Base-by-base conservation (phyloP, 2,113 vertebrate species). In the Fulica atra region DNA sequence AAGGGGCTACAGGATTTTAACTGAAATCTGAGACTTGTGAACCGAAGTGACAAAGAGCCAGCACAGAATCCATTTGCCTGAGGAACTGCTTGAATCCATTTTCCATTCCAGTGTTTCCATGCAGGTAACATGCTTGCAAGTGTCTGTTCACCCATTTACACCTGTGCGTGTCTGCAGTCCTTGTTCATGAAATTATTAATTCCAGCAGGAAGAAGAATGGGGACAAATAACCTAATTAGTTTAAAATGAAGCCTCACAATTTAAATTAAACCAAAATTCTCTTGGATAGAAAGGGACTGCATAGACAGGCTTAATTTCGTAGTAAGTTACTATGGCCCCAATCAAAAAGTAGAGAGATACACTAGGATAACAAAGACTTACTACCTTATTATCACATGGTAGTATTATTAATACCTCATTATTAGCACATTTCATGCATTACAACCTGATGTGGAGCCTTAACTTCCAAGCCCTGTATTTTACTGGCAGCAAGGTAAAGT, bases 371-470 rank as follows among this genome's bases (percentile, higher is more conserved):
- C 60, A 44, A 76, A 80, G 31, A 64, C 25, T 86, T 89, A 86
- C 44, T 78, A 64, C 73, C 19, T 3, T 68, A 77, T 19, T 42
- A 81, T 88, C 46, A 77, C 31, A 54, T 20, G 10, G 5, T 68
- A 85, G 64, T 93, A 40, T 81, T 86, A 83, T 69, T 82, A 88
- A 96, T 86, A 81, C 26, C 16, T 86, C 60, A 83, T 56, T 90
- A 63, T 83, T 61, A 88, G 16, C 68, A 86, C 14, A 23, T 7
- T 74, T 93, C 46, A 83, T 29, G 51, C 33, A 64, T 54, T 83
- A 66, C 1, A 1, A 44, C 61, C 44, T 73, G 57, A 78, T 38
- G 51, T 91, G 48, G 23, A 90, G 46, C 23, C 17, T 83, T 28
- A 90, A 72, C 63, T 88, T 38, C 19, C 18, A 83, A 24, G 20